Evolutionary conservation across 2,797 vertebrate genomes (phyloP), one percentile per base, ranked within the genome.

Genomic region (Lepidocolaptes lacrymiger): DNA sequence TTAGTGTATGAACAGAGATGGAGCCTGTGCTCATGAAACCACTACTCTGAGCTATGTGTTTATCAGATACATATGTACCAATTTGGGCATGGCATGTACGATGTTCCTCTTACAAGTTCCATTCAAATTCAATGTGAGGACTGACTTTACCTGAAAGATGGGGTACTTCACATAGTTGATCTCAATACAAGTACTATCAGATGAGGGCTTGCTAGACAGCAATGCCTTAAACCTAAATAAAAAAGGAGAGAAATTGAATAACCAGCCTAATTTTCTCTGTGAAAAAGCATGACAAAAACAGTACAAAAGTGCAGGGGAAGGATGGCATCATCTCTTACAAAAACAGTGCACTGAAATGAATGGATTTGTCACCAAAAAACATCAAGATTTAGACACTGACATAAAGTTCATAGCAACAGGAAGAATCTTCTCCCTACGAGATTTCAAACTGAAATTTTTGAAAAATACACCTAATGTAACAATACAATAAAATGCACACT

Each of bases 91-190:
- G 67, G 46, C 54, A 68, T 8, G 32, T 66, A 56, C 0, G 2
- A 58, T n/a, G 39, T 9, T 89, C 37, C n/a, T 85, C 37, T 36
- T 46, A 83, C 41, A 74, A 24, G 58, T 63, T 75, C 61, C 84
- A 83, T 76, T 84, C 39, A 84, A 82, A 89, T 66, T 52, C 67
- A 73, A 10, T 1, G 23, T 15, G 37, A 68, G 41, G 51, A 55
- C 36, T 49, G 92, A 75, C 48, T 94, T 97, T 98, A 99, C 99
- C 99, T 99, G 99, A 85, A 99, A 99, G 96, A 99, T 99, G 93
- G 99, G 98, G 97, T 99, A 99, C 98, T 99, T 99, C 97, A 99
- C 99, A 4, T 99, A 99, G 96, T 99, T 99, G 92, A 99, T 99
- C 98, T 99, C 99, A 85, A 99, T 99, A 92, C 99, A 99, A 91